Base-by-base conservation (phyloP, 2,888 invertebrate species). In the Lithophane ornitopus region DNA sequence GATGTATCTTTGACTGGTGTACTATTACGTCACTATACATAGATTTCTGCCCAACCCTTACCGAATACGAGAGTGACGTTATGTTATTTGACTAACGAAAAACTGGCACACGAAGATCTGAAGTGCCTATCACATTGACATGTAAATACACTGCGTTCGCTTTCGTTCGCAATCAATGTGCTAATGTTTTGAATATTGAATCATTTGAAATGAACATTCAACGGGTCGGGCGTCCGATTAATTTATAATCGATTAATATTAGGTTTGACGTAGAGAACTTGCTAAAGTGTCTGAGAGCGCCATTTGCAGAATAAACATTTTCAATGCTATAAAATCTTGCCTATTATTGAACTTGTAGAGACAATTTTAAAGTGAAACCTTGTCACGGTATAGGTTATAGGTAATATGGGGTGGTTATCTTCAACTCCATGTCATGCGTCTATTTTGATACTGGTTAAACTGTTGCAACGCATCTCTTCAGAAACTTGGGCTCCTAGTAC, bases 201-300 rank as follows among this genome's bases (percentile, higher is more conserved):
- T 78, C 63, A 70, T 63, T 77, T 71, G 44, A 77, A 77, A 65
- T 78, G 77, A 77, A 77, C 77, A 77, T 78, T 71, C 58, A 34
- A 9, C 14, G 71, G 77, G 14, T 63, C 63, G 56, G 62, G 77
- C 14, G 58, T 58, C 44, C 26, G 44, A 65, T 56, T 70, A 63
- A 70, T 70, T 70, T 56, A 77, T 56, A 54, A 76, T 76, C 62
- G 70, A 71, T 54, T 28, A 54, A 61, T 62, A 66, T 78, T 78
- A 73, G 61, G 66, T 46, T 71, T 78, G 3, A 22, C 39, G 19
- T 73, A 66, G 71, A 26, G 22, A 8, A 16, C 22, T 69, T 46
- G 34, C 28, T 28, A 8, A 61, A 68, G 49, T 56, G 44, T 22
- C 19, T 70, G 39, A 12, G 28, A 39, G 9, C 66, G 46, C 14